A percentile compares a stretch with the other conserved stretches of the same genome.
These are phyloP conservation scores for Drosophila nasuta DNA, from an alignment of 1,140 invertebrate genomes.

Conservation along the genomic window DNA sequence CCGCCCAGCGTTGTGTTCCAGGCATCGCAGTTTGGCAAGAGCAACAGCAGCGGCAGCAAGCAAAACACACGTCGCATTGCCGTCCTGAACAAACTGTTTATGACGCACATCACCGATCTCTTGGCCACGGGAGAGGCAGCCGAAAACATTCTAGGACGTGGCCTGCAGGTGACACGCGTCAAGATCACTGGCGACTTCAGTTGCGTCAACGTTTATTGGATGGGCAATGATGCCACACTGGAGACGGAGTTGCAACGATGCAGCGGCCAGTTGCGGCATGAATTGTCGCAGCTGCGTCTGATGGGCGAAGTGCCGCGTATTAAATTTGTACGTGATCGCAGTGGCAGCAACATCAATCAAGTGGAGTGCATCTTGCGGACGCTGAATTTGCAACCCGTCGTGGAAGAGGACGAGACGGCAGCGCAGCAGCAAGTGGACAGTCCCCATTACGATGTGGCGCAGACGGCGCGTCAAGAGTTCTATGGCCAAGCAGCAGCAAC, in stretches of 20 bases:
- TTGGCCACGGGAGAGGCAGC: conserved; percentile 89
- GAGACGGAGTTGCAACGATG: conserved; percentile 86
- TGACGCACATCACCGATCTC: conserved; percentile 91
- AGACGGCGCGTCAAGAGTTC: conserved; percentile 37
- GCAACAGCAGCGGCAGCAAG: conserved; percentile 75
- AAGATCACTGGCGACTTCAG: conserved; percentile 88
- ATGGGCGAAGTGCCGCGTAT: conserved; percentile 90
- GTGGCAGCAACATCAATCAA: conserved; percentile 85
- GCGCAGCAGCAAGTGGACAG: conserved; percentile 64
- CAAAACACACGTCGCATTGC: conserved; percentile 85
- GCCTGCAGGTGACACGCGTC: conserved; percentile 89
- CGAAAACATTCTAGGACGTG: conserved; percentile 86
- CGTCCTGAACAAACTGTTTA: conserved; percentile 92
- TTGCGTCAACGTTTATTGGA: conserved; percentile 89
- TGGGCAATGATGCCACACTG: conserved; percentile 85
- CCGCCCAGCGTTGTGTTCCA: conserved; percentile 46
- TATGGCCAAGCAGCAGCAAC: conserved; percentile 29
- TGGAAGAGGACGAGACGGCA: background rate
- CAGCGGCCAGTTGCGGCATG: conserved; percentile 87
- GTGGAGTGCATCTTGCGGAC: conserved; percentile 86
- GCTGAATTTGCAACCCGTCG: conserved; percentile 87
- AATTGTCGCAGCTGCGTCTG: conserved; percentile 88
- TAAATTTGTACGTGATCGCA: conserved; percentile 89
- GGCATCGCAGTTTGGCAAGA: conserved; percentile 60
- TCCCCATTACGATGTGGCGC: conserved; percentile 46